phyloP scores from a whole-genome alignment of 1,140 invertebrate species.

The Neodiprion virginianus region DNA sequence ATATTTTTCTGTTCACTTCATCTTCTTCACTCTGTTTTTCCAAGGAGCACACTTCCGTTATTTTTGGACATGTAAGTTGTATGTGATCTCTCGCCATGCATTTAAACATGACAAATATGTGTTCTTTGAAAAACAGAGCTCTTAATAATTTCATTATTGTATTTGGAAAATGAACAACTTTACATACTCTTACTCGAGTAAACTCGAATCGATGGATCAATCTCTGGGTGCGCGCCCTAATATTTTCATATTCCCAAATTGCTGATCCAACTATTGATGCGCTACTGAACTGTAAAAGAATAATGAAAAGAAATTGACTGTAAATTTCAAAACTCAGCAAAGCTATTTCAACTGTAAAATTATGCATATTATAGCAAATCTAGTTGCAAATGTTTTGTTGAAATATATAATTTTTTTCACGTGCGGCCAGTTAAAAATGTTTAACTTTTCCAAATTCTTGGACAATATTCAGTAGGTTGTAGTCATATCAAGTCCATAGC shows the following conservation, averaged over 20 bases:
- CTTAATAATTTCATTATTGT: conserved; percentile 28
- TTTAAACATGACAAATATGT: no score
- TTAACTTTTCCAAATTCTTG: no score
- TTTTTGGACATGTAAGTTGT: no score
- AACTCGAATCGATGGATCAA: conserved; percentile 64
- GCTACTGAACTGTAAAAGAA: conserved; percentile 72
- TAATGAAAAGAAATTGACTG: conserved; percentile 26
- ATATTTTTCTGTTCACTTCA: conserved; percentile 6
- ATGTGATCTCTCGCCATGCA: no score
- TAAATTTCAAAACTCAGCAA: conserved; percentile 22
- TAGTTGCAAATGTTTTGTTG: not conserved
- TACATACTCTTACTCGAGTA: conserved; percentile 54
- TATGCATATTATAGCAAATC: conserved; percentile 7
- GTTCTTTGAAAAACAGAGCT: conserved; percentile 24
- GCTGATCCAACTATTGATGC: conserved; percentile 76
- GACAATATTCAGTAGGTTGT: not conserved
- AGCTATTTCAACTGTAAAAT: conserved; percentile 18
- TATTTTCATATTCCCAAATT: conserved; percentile 89
- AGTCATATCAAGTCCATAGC: no score
- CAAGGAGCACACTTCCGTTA: no score
- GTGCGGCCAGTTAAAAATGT: no score
- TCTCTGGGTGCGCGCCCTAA: conserved; percentile 68
- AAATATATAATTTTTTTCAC: no score
- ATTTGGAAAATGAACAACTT: conserved; percentile 30
- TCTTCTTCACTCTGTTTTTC: no score